phyloP scores from a whole-genome alignment of 2,888 invertebrate genomes.

The Ornithoptera alexandrae region DNA sequence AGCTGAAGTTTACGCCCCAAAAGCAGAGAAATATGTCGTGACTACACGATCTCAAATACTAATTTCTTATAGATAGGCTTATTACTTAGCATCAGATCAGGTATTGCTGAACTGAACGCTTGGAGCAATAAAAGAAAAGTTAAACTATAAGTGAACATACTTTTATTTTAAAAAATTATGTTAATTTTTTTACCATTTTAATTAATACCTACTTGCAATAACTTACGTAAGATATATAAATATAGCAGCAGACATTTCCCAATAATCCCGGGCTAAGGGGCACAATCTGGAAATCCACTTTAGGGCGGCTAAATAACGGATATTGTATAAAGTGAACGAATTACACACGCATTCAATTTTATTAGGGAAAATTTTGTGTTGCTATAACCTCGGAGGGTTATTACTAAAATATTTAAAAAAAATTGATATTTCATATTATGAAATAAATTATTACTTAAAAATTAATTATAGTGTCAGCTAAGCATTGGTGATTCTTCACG shows the following conservation, averaged over 20 bases:
- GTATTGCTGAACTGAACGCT: too few species aligned
- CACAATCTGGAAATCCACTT: constrained; percentile 32
- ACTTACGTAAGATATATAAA: neutral
- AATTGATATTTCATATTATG: too few species aligned
- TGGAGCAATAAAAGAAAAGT: too few species aligned
- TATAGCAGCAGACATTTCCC: constrained; percentile 23
- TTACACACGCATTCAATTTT: constrained; percentile 39
- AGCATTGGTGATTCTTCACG: too few species aligned
- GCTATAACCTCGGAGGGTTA: constrained; percentile 13
- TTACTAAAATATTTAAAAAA: neutral
- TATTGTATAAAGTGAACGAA: constrained; percentile 52
- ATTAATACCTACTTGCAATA: neutral
- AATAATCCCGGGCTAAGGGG: constrained; percentile 34
- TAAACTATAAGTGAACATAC: too few species aligned
- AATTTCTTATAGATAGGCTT: too few species aligned
- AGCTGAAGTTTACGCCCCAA: too few species aligned
- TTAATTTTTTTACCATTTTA: neutral
- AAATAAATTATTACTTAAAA: too few species aligned
- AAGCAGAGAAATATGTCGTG: too few species aligned
- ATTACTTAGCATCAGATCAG: too few species aligned
- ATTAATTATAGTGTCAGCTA: too few species aligned
- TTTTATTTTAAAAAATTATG: neutral
- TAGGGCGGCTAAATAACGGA: constrained; percentile 59
- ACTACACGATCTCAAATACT: too few species aligned
- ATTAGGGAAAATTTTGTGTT: constrained; percentile 30